A percentile compares a stretch with the other conserved stretches of the same genome.
phyloP scores from a whole-genome alignment of 2,113 vertebrate species.

The Gavialis gangeticus region DNA sequence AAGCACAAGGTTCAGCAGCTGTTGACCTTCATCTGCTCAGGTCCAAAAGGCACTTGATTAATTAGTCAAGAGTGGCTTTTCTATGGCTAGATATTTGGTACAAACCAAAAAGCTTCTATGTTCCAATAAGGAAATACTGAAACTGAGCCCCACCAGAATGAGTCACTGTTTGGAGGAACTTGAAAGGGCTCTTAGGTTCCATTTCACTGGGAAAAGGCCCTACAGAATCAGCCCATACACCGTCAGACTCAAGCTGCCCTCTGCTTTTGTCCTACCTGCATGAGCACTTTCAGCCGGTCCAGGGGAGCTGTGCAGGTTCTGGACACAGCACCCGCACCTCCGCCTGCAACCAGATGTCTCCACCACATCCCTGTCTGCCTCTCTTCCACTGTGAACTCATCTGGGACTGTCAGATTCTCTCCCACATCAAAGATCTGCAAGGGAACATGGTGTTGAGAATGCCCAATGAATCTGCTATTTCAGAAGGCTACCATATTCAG shows the following conservation, averaged over 20 bases:
- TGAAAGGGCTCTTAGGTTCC: not conserved
- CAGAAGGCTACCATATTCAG: no score
- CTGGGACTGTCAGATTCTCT: conserved; percentile 93
- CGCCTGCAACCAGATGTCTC: conserved; percentile 96
- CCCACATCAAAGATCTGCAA: conserved; percentile 96
- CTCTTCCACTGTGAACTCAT: conserved; percentile 97
- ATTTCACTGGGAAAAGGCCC: not conserved
- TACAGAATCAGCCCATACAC: not conserved
- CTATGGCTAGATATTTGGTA: not conserved
- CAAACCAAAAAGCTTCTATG: not conserved
- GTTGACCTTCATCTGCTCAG: not conserved
- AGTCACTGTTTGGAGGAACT: not conserved
- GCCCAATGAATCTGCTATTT: not conserved
- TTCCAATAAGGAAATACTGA: rapidly evolving
- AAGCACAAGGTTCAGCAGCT: not conserved
- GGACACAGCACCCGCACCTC: conserved; percentile 93
- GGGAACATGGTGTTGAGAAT: not conserved
- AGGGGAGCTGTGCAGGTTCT: conserved; percentile 95
- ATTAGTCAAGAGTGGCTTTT: not conserved
- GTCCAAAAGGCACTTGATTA: not conserved
- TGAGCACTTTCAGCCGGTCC: conserved; percentile 95
- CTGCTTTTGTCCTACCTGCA: conserved; percentile 86
- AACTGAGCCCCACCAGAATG: not conserved
- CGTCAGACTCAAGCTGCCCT: not conserved
- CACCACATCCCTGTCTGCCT: conserved; percentile 96